Conservation (phyloP, 1,140 invertebrate genomes). For the Drosophila sp. region DNA sequence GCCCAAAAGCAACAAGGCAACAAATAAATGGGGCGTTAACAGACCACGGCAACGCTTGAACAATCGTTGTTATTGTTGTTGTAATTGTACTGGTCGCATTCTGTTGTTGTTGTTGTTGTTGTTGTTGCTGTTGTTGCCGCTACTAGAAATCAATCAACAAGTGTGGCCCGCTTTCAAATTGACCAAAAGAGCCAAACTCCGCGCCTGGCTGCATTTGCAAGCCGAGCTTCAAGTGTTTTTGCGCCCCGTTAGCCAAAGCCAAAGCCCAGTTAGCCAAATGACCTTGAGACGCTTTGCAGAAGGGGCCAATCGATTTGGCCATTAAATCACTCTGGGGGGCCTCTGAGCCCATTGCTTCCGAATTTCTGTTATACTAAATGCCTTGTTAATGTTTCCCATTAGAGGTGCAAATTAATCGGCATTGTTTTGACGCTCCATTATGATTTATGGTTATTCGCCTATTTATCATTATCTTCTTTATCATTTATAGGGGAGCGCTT, state of each 20-base stretch:
- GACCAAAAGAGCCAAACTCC: slow-evolving; percentile 42
- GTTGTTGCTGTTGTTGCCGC: slow-evolving; percentile 18
- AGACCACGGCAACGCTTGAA: slow-evolving; percentile 47
- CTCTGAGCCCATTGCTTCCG: slow-evolving; percentile 55
- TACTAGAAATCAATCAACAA: slow-evolving; percentile 72
- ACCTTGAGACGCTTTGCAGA: slow-evolving; percentile 61
- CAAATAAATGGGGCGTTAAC: slow-evolving; percentile 64
- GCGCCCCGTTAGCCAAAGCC: slow-evolving; percentile 27
- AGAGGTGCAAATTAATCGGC: slow-evolving; percentile 32
- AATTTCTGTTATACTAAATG: slow-evolving; percentile 53
- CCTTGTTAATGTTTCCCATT: slow-evolving; percentile 49
- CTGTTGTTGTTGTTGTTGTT: slow-evolving; percentile 37
- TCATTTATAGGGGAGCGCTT: slow-evolving; percentile 10
- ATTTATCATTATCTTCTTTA: slow-evolving; percentile 15
- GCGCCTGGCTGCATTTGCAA: slow-evolving; percentile 66
- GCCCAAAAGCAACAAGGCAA: slow-evolving; percentile 39
- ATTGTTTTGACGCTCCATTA: slow-evolving; percentile 27
- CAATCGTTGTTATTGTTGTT: slow-evolving; percentile 28
- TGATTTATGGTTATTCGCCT: slow-evolving; percentile 33
- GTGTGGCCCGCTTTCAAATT: slow-evolving; percentile 76
- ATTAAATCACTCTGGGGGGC: slow-evolving; percentile 33
- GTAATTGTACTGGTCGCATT: slow-evolving; percentile 7
- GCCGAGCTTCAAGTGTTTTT: slow-evolving; percentile 41
- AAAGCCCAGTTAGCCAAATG: slow-evolving; percentile 28
- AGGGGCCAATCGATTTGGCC: slow-evolving; percentile 45